Percentiles rank a stretch among this genome's conserved stretches.
phyloP scores from a whole-genome alignment of 1,140 invertebrate genomes.

The Aphelenchoides besseyi region DNA sequence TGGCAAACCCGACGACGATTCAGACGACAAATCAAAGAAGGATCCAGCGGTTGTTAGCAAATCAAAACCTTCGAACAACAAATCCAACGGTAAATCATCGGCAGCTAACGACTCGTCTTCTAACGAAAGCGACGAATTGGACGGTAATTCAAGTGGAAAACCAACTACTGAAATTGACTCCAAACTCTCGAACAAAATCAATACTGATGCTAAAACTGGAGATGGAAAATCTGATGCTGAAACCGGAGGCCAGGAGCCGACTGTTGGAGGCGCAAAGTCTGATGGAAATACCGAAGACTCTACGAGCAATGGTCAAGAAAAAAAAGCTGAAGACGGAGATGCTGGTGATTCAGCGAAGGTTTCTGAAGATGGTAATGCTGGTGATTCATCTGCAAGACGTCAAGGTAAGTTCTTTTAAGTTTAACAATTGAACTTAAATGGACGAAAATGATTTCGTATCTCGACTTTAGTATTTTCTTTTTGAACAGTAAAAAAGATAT shows the following conservation, averaged over 20 bases:
- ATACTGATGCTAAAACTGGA: neutral
- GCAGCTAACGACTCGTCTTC: too few species aligned
- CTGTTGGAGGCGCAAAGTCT: neutral
- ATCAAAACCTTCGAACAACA: constrained; percentile 83
- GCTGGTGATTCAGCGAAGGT: neutral
- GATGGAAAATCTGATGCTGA: neutral
- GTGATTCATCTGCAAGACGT: neutral
- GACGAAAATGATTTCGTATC: too few species aligned
- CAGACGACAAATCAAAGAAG: constrained; percentile 95
- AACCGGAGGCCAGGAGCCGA: neutral
- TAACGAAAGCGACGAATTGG: too few species aligned
- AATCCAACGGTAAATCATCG: too few species aligned
- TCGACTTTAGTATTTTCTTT: too few species aligned
- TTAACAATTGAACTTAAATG: too few species aligned
- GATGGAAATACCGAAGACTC: neutral
- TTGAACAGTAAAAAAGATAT: too few species aligned
- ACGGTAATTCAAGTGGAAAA: too few species aligned
- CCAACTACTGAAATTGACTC: too few species aligned
- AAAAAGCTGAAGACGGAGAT: neutral
- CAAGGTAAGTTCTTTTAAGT: too few species aligned
- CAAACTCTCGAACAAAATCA: neutral
- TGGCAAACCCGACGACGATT: too few species aligned
- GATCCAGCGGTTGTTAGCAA: constrained; percentile 89
- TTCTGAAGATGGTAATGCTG: neutral
- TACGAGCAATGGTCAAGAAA: neutral